Conservation (phyloP, 2,797 vertebrate species). For the Cephalopachus bancanus region DNA sequence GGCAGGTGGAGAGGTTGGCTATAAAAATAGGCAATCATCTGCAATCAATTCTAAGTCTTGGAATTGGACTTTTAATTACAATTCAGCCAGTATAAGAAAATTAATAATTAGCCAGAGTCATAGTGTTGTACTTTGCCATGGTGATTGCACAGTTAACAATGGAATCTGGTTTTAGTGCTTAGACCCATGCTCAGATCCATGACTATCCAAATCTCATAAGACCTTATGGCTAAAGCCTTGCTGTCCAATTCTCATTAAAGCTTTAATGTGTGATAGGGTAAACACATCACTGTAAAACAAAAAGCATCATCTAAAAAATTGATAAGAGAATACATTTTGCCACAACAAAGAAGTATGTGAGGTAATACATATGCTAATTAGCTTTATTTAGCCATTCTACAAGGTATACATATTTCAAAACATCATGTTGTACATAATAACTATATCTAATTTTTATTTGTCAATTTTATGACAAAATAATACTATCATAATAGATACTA, state of each 20-base stretch:
- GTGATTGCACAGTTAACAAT: neutral
- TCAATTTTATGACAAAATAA: conserved; percentile 20
- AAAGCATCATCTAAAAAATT: conserved; percentile 19
- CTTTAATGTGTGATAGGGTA: neutral
- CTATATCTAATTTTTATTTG: neutral
- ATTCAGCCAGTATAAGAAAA: neutral
- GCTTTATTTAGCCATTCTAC: neutral
- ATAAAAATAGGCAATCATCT: conserved; percentile 16
- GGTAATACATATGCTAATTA: neutral
- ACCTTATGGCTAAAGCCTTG: neutral
- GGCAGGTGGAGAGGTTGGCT: neutral
- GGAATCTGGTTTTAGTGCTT: neutral
- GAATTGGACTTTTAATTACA: conserved; percentile 11
- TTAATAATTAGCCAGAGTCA: neutral
- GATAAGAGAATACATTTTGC: neutral
- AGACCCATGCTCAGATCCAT: neutral
- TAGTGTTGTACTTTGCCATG: neutral
- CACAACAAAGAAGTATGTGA: neutral
- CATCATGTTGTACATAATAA: neutral
- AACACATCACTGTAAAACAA: neutral
- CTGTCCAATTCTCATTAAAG: neutral
- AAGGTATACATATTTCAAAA: neutral
- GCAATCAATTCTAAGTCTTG: neutral
- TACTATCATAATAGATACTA: neutral
- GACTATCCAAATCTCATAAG: neutral